Base-by-base conservation (phyloP, 2,797 vertebrate genomes). In the Hippoglossus hippoglossus region DNA sequence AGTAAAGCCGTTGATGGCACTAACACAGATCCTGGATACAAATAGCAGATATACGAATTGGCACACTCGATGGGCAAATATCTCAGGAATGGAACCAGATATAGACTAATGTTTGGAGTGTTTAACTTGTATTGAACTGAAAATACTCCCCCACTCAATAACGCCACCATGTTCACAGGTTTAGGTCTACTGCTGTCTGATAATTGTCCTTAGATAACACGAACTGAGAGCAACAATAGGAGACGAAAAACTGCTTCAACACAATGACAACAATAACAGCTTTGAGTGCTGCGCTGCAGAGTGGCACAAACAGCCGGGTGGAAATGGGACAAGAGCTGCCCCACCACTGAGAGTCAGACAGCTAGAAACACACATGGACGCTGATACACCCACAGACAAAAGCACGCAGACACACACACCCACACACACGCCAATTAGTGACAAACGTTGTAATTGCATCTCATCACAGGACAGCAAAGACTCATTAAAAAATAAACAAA, bases 401-500 rank as follows among this genome's bases (percentile, higher is more conserved):
- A 5, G 39, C 39, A 28, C 22, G 6, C 13, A 6, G 60, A 11
- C 66, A 31, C 15, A 46, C 13, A 59, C 53, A 52, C 19, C 41
- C 19, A 69, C 21, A 73, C 56, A 61, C 16, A 36, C 3, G 2
- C 15, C 31, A 80, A 78, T 83, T 80, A 88, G 69, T 65, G 36
- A 55, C 68, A 84, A 70, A 61, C 24, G 54, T 54, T 75, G 55
- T 74, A 87, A 86, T 83, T 82, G 69, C 53, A 74, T 78, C 57
- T 78, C 71, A 71, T 75, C 81, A 82, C 51, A 22, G 52, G 53
- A 79, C 26, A 78, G 60, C 56, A 77, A 74, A 69, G 61, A 53
- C 72, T 84, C 67, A 83, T 88, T 85, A 72, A 90, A 83, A 61
- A 41, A 0, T 62, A 79, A 53, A 71, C 53, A 34, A 13, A 18